Conservation (phyloP, 2,113 vertebrate species). For the Merops nubicus region DNA sequence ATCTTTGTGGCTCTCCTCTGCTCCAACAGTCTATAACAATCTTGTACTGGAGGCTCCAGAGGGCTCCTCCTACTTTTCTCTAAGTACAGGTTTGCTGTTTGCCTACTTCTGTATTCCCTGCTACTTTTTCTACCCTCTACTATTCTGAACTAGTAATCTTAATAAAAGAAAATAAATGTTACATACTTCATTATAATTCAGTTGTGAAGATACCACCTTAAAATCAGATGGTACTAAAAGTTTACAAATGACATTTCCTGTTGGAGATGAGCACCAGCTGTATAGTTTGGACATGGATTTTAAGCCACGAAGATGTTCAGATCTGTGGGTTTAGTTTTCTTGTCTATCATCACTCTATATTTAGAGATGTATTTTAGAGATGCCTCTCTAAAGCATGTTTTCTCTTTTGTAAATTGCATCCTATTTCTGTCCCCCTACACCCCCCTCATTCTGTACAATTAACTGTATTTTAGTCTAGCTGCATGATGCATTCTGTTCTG, state of each 20-base stretch:
- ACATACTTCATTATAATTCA: neutral
- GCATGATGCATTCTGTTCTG: constrained; percentile 34
- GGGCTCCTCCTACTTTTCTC: no score
- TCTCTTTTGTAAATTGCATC: constrained; percentile 40
- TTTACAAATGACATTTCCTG: constrained; percentile 23
- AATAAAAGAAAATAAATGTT: neutral
- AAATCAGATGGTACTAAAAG: neutral
- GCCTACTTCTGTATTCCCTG: neutral
- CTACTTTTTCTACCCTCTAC: neutral
- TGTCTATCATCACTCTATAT: constrained; percentile 53
- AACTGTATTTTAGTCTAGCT: constrained; percentile 59
- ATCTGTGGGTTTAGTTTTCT: constrained; percentile 40
- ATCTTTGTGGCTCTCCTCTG: no score
- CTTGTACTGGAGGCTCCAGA: no score
- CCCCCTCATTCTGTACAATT: constrained; percentile 37
- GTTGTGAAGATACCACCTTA: neutral
- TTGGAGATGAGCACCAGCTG: neutral
- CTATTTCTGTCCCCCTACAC: constrained; percentile 31
- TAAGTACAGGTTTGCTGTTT: no score
- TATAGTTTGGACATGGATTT: constrained; percentile 32
- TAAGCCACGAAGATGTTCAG: constrained; percentile 14
- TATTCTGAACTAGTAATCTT: neutral
- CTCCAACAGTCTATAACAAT: no score
- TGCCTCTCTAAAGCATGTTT: constrained; percentile 28
- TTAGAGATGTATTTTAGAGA: constrained; percentile 50